Evolutionary conservation across 2,113 vertebrate genomes (phyloP), one percentile per base, ranked within the genome.

Genomic region (Panthera leo): DNA sequence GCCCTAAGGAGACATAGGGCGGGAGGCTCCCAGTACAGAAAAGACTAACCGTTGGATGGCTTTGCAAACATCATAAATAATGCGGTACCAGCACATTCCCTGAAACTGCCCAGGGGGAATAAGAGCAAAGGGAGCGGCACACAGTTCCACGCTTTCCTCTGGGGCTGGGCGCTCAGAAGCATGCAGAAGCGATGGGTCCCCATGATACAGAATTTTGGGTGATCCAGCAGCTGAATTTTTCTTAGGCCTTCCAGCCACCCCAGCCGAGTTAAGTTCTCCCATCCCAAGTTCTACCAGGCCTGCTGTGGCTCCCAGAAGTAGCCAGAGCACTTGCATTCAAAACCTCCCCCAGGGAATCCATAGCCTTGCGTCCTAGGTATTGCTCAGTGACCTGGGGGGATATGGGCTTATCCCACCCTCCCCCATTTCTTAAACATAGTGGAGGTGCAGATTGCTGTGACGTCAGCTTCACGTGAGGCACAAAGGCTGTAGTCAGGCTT

Each of bases 331-430:
- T 18, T 2, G 2, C 10, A 7, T 9, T 12, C 16, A 34, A 91
- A 73, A 23, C 7, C 36, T 27, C 14, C 51, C 75, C 34, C 2
- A 0, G 0, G 1, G 65, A 58, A 1, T 23, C 42, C 0, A 27
- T 31, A 65, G 61, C 36, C 71, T 76, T 0, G 0, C 1, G 11
- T 29, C 31, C 78, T 27, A 21, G 45, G 6, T 45, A 5, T 51
- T 67, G 53, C 68, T 34, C 36, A 9, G 0, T 1, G 2, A 15
- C 7, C 80, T 15, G 55, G 48, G 3, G n/a, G 83, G 15, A 34
- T 18, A 0, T 1, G 21, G 58, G 19, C 5, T 2, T 48, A 10
- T 42, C 19, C 10, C 45, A 10, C 34, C 7, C 34, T 4, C 5
- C 42, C 36, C n/a, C 11, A 0, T 45, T 88, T 85, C 39, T 78